Conservation (phyloP, 2,113 vertebrate genomes). For the Brachyhypopomus occidentalis region DNA sequence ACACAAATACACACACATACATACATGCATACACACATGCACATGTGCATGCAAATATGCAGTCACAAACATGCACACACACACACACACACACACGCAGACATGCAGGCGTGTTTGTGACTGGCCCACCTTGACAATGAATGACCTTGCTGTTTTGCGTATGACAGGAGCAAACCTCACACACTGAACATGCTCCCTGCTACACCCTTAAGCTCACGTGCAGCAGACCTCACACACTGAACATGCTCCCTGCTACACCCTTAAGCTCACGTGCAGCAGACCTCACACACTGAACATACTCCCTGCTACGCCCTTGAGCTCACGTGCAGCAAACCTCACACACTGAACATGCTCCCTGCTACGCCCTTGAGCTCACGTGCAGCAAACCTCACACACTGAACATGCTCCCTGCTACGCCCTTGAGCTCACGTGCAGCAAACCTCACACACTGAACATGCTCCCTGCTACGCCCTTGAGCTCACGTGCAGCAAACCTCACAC, state of each 20-base stretch:
- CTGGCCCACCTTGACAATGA: conserved; percentile 45
- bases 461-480: conserved; percentile 33
- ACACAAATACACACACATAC: background rate
- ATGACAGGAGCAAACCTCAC: conserved; percentile 29
- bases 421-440: conserved; percentile 30
- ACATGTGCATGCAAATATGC: conserved; percentile 17
- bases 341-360: conserved; percentile 23
- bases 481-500: conserved; percentile 18
- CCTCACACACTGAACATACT: conserved; percentile 35
- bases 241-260: conserved; percentile 28
- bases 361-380: conserved; percentile 39
- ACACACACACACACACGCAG: conserved; percentile 39
- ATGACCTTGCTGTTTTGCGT: conserved; percentile 30
- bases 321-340: too few relatives aligned
- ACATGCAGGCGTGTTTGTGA: background rate
- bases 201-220: background rate
- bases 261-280: conserved; percentile 32
- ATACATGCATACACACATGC: background rate
- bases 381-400: too few relatives aligned
- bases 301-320: conserved; percentile 34
- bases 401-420: conserved; percentile 29
- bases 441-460: conserved; percentile 35
- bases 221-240: too few relatives aligned
- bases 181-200: conserved; percentile 27
- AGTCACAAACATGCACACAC: background rate